Percentiles rank a stretch among this genome's conserved stretches.
Conservation (phyloP, 2,797 vertebrate genomes). For the Oreonectes daqikongensis region DNA sequence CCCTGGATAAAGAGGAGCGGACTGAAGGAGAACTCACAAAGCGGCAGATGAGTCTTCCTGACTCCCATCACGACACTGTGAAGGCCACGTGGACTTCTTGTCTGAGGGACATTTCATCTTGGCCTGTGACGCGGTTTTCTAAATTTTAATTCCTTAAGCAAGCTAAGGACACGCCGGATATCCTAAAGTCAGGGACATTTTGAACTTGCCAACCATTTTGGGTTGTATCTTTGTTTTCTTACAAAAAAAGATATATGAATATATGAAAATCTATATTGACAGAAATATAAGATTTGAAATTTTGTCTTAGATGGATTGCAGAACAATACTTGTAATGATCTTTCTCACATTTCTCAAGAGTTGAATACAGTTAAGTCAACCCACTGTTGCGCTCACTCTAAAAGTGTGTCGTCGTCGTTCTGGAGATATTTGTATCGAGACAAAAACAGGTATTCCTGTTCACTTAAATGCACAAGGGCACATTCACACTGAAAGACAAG, state of each 20-base stretch:
- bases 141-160: constrained; percentile 37
- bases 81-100: constrained; percentile 10
- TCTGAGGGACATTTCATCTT: not conserved
- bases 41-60: constrained; percentile 24
- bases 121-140: constrained; percentile 27
- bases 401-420: constrained; percentile 9
- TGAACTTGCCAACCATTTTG: constrained; percentile 51
- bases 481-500: constrained; percentile 29
- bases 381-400: constrained; percentile 42
- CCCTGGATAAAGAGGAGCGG: not conserved
- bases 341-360: constrained; percentile 66
- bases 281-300: constrained; percentile 57
- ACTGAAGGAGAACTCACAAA: not conserved
- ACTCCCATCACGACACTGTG: constrained; percentile 27
- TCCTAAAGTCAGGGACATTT: constrained; percentile 55
- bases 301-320: constrained; percentile 59
- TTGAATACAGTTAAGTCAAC: constrained; percentile 63
- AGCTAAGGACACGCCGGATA: constrained; percentile 40
- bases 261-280: constrained; percentile 71
- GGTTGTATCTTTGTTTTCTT: constrained; percentile 51
- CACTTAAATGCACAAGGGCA: constrained; percentile 33
- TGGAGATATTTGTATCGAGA: constrained; percentile 25
- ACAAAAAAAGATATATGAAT: constrained; percentile 61
- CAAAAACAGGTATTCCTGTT: constrained; percentile 36
- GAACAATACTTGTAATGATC: constrained; percentile 51